Evolutionary conservation across 2,888 invertebrate genomes (phyloP).

Genomic region (Ophraella communa): DNA sequence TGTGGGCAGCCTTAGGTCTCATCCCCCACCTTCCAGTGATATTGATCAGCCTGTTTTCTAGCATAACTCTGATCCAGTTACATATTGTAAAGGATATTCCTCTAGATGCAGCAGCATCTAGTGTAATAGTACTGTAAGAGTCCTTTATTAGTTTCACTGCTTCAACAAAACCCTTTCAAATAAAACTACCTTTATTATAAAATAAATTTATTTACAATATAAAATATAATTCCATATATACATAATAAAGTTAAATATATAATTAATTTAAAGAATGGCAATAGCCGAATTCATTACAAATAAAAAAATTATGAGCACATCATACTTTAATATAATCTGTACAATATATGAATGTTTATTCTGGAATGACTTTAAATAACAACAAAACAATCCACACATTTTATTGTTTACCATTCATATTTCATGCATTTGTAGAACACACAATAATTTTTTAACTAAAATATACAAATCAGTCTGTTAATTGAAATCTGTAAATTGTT

Average conservation of each 20-base stretch:
- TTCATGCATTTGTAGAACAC: too few species aligned
- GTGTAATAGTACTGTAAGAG: too few species aligned
- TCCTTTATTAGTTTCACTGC: too few species aligned
- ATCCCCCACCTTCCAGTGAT: too few species aligned
- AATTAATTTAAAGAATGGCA: conserved; percentile 34
- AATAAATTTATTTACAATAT: conserved; percentile 45
- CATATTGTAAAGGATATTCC: too few species aligned
- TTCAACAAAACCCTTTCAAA: not conserved
- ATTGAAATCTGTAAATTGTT: not conserved
- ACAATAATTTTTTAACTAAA: too few species aligned
- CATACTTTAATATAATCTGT: conserved; percentile 14
- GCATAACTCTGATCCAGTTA: too few species aligned
- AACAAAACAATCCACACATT: not conserved
- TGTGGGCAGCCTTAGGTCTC: too few species aligned
- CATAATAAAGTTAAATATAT: conserved; percentile 37
- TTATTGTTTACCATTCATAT: too few species aligned
- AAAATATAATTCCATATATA: conserved; percentile 43
- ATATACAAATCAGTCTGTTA: too few species aligned
- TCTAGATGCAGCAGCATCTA: too few species aligned
- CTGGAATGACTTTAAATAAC: conserved; percentile 2
- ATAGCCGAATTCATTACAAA: conserved; percentile 34
- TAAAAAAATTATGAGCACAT: conserved; percentile 37
- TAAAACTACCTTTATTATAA: conserved; percentile 26
- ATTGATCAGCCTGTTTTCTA: too few species aligned
- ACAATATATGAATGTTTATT: conserved; percentile 9